Base-by-base conservation (phyloP, 2,113 vertebrate species). In the Tenrec ecaudatus region DNA sequence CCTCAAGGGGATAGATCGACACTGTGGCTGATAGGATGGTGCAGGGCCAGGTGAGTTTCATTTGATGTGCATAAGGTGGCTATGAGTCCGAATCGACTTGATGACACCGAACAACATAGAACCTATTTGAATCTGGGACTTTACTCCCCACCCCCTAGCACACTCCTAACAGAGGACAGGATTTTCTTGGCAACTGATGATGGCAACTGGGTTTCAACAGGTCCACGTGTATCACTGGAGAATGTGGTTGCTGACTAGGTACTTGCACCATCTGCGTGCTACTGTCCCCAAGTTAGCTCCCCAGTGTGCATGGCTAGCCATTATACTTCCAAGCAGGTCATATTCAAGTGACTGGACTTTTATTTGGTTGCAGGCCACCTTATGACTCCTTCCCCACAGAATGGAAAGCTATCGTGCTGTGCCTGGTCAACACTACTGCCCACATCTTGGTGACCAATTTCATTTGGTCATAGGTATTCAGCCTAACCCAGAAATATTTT, bases 401-500 rank as follows among this genome's bases (percentile, higher is more conserved):
- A 33, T 66, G 3, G 36, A 3, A 69, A 20, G n/a, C 62, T 2
- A 47, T 58, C 76, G n/a, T 84, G 47, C 69, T 69, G 38, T 33
- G 31, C 10, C 29, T 40, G 58, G 17, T 81, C 75, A 77, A 6
- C 43, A 47, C 43, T 47, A 47, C 10, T 47, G 47, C 68, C 8
- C 25, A 77, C 60, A 69, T 89, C 57, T 92, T 31, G 81, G 36
- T 58, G 69, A 14, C 69, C 92, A 94, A 71, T 86, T 86, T 57
- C 69, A 20, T 33, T 71, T 73, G 31, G 77, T 91, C 31, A 31
- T 25, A 20, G n/a, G 19, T 71, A 69, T 12, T 85, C 60, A 62
- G 22, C 14, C 53, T 85, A 85, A 77, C 38, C 15, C 27, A 93
- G 85, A 85, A 82, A 86, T 14, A 60, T 66, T 71, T 82, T 85